Evolutionary conservation across 2,113 vertebrate species (phyloP), one percentile per base, ranked within the genome.

Genomic region (Apus apus): DNA sequence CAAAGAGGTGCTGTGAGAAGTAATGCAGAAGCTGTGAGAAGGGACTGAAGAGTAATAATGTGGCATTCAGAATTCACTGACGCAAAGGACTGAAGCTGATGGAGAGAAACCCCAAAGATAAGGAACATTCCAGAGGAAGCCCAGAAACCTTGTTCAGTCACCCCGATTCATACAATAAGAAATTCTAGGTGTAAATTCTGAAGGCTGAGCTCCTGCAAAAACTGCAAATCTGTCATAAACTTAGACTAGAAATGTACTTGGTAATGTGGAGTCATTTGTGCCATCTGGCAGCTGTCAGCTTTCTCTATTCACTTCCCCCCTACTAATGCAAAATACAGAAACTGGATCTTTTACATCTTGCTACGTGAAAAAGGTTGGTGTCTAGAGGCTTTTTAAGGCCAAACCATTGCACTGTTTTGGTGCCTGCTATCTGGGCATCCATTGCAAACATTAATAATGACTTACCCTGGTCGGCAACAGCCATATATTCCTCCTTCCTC

Each of bases 281-380:
- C 97, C 97, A 97, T 97, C 97, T 97, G 97, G 96, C 89, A 97
- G 85, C 95, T 96, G 92, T 96, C 95, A 96, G 70, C 84, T 96
- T 97, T 97, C 85, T 93, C 85, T 96, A 43, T 94, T 96, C 95
- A 76, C 56, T 94, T 93, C 92, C 72, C 85, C 88, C 92, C 61
- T 93, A 23, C 95, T 97, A 97, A 97, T 96, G 96, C 89, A 94
- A 97, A 96, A 96, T 87, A 92, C 91, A 92, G 90, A 92, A 92
- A 82, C 86, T 93, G 96, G 97, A 96, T 93, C 40, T 94, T 92
- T 91, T 94, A 34, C 86, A 74, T 96, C 60, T 88, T 85, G 32
- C 79, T 87, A 19, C 16, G 16, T 45, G 66, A 92, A 97, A 85
- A 95, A 83, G 53, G 68, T 91, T 96, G 70, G 70, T 95, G 79